Evolutionary conservation across 2,113 vertebrate genomes (phyloP).

Genomic region (Podarcis raffonei): DNA sequence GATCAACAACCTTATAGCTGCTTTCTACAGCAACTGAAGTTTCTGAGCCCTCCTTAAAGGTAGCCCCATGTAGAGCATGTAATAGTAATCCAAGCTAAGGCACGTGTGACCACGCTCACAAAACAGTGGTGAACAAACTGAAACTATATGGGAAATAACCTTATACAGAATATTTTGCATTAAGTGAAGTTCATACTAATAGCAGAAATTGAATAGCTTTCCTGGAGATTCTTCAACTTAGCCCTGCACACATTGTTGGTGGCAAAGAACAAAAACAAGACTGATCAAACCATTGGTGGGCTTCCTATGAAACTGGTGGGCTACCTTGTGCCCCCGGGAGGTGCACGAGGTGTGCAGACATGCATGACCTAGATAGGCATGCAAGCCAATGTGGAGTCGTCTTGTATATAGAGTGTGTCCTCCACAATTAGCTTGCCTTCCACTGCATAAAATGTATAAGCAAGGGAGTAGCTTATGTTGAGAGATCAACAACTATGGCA

Average conservation of each 20-base stretch:
- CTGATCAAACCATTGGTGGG: not conserved
- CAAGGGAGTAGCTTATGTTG: not conserved
- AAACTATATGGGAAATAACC: not conserved
- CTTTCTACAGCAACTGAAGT: not conserved
- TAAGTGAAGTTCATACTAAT: not conserved
- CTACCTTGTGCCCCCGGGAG: not conserved
- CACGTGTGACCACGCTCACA: not conserved
- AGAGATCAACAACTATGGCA: not conserved
- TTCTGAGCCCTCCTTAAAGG: not conserved
- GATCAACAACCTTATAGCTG: not conserved
- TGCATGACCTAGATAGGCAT: not conserved
- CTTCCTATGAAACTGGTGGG: not conserved
- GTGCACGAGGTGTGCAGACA: not conserved
- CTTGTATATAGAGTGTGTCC: not conserved
- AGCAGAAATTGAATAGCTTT: not conserved
- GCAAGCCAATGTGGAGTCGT: not conserved
- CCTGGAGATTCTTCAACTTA: not conserved
- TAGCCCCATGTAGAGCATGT: too few relatives aligned
- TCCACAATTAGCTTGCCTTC: not conserved
- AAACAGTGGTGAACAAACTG: not conserved
- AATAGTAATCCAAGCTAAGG: not conserved
- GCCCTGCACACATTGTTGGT: not conserved
- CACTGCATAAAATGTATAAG: not conserved
- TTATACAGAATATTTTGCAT: not conserved
- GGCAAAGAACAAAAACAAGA: not conserved